These are phyloP conservation scores for Drosophila sucinea DNA, from an alignment of 1,140 invertebrate genomes.

Conservation along the genomic window DNA sequence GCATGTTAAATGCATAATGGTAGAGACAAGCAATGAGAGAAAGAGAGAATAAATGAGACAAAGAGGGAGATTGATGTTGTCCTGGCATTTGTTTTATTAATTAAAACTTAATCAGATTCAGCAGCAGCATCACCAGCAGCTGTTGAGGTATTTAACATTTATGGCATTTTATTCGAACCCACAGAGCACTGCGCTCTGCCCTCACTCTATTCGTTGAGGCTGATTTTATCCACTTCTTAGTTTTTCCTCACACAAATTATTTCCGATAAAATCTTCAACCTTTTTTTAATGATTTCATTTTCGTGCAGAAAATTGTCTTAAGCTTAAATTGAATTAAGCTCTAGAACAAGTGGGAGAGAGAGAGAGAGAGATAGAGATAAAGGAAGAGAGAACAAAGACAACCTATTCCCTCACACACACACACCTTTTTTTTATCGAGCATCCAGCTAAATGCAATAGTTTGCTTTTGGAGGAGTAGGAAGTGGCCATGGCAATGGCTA, in stretches of 20 bases:
- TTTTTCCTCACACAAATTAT: constrained; percentile 55
- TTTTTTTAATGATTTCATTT: constrained; percentile 73
- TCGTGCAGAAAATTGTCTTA: constrained; percentile 60
- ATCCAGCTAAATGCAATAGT: constrained; percentile 7
- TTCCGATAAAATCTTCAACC: constrained; percentile 66
- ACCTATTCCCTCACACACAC: not conserved
- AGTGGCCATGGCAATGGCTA: constrained; percentile 25
- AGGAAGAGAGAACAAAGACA: constrained; percentile 12
- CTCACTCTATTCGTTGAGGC: constrained; percentile 21
- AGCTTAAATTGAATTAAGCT: constrained; percentile 69
- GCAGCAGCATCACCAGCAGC: constrained; percentile 36
- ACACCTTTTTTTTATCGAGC: constrained; percentile 16
- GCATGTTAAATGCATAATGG: constrained; percentile 77
- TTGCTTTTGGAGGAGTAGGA: constrained; percentile 7
- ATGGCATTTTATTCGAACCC: not conserved
- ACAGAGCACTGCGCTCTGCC: constrained; percentile 19
- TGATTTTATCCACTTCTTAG: not conserved
- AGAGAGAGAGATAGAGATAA: not conserved
- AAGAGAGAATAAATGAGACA: constrained; percentile 4
- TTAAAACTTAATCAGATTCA: constrained; percentile 75
- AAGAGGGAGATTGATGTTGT: constrained; percentile 44
- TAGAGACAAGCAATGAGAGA: not conserved
- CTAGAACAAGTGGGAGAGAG: not conserved
- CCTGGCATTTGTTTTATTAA: constrained; percentile 76
- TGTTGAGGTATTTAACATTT: not conserved